Evolutionary conservation across 2,113 vertebrate species (phyloP).

Genomic region (Rhynchomys soricoides): DNA sequence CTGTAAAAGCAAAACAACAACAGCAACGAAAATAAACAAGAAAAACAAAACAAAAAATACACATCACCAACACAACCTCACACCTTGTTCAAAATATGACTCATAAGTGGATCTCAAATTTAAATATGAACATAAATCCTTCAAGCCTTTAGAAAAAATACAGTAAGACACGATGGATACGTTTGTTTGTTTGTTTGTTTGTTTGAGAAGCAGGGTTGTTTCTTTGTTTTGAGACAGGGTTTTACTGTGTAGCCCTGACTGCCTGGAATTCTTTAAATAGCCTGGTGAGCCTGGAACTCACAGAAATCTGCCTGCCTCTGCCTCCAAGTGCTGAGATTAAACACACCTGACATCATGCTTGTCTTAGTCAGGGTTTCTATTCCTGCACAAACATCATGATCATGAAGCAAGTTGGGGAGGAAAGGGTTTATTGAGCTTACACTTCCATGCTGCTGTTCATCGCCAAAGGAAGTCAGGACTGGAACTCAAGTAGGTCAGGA

Average conservation of each 20-base stretch:
- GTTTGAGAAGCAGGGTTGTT: not conserved
- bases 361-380: too few species aligned
- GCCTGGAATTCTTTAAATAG: not conserved
- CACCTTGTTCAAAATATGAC: not conserved
- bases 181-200: not conserved
- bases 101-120: not conserved
- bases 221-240: not conserved
- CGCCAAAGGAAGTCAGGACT: too few species aligned
- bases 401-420: too few species aligned
- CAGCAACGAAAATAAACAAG: not conserved
- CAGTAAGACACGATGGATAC: not conserved
- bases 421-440: too few species aligned
- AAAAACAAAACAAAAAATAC: not conserved
- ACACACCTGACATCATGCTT: too few species aligned
- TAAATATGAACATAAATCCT: not conserved
- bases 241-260: not conserved
- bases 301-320: not conserved
- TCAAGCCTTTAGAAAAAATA: not conserved
- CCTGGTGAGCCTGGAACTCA: not conserved
- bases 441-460: too few species aligned
- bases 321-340: not conserved
- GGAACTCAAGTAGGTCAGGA: too few species aligned
- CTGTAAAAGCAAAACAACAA: not conserved
- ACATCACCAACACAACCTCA: not conserved
- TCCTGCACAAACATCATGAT: too few species aligned